Conservation (phyloP, 1,140 invertebrate species). For the Drosophila nebulosa region DNA sequence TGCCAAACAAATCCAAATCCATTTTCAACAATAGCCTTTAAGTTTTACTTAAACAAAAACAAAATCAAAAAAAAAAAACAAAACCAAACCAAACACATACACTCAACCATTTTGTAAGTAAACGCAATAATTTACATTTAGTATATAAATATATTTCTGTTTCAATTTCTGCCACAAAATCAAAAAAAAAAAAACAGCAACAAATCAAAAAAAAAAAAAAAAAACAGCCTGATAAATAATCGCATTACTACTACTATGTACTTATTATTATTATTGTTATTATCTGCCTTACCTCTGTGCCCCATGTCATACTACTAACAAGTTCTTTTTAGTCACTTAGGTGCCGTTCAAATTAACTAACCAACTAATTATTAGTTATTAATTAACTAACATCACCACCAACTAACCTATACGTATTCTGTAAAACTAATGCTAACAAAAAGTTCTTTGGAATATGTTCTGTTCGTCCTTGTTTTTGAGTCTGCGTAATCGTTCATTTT, state of each 20-base stretch:
- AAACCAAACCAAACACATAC: constrained; percentile 54
- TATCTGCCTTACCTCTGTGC: constrained; percentile 21
- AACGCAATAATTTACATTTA: constrained; percentile 56
- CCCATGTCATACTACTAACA: constrained; percentile 65
- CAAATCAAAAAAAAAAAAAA: constrained; percentile 18
- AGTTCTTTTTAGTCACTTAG: constrained; percentile 39
- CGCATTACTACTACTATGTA: constrained; percentile 40
- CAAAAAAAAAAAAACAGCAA: constrained; percentile 54
- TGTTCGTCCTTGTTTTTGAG: constrained; percentile 46
- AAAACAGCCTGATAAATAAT: constrained; percentile 42
- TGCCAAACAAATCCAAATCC: constrained; percentile 22
- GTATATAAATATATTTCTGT: constrained; percentile 45
- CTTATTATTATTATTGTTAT: too few species aligned
- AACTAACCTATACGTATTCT: constrained; percentile 29
- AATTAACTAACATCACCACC: constrained; percentile 51
- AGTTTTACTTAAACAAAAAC: constrained; percentile 37
- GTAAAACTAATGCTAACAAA: constrained; percentile 50
- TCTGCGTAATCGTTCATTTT: constrained; percentile 52
- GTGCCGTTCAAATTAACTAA: constrained; percentile 32
- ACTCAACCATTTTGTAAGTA: constrained; percentile 75
- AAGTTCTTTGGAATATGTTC: constrained; percentile 62
- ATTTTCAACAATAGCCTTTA: constrained; percentile 59
- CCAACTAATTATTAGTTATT: neutral
- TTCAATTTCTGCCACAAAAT: constrained; percentile 49
- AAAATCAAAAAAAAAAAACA: constrained; percentile 28